Conservation (phyloP, 2,113 vertebrate species). For the Peromyscus leucopus region DNA sequence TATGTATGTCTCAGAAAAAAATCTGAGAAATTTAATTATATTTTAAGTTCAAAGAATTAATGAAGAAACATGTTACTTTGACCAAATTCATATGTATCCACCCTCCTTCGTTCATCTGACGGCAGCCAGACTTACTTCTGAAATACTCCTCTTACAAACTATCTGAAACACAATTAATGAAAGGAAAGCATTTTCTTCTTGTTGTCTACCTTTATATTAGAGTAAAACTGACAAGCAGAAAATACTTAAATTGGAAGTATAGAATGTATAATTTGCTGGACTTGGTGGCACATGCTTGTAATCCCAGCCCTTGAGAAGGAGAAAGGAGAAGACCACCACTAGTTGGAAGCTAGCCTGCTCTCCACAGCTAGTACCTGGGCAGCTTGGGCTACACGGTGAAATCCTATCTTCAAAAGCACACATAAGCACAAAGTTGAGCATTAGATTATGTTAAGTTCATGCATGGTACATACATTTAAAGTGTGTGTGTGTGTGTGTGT, state of each 20-base stretch:
- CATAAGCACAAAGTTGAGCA: background rate
- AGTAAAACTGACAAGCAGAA: background rate
- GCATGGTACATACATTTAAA: background rate
- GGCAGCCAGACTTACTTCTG: background rate
- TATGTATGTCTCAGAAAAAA: background rate
- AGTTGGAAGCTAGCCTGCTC: background rate
- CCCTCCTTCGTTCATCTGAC: background rate
- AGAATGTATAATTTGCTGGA: background rate
- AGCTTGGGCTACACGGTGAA: background rate
- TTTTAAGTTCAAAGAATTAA: constrained; percentile 14
- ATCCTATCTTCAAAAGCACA: background rate
- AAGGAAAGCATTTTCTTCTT: background rate
- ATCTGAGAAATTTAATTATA: constrained; percentile 11
- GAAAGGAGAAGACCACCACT: too few species aligned
- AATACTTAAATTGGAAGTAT: background rate
- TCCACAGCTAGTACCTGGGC: background rate
- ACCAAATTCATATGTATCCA: background rate
- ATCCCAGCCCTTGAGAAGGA: background rate
- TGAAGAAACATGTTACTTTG: constrained; percentile 39
- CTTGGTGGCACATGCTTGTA: too few species aligned
- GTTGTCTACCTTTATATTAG: background rate
- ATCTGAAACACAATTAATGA: background rate
- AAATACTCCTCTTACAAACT: background rate
- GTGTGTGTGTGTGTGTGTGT: background rate
- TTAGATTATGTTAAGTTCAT: background rate